phyloP scores from a whole-genome alignment of 2,888 invertebrate species.

The Agapostemon virescens region DNA sequence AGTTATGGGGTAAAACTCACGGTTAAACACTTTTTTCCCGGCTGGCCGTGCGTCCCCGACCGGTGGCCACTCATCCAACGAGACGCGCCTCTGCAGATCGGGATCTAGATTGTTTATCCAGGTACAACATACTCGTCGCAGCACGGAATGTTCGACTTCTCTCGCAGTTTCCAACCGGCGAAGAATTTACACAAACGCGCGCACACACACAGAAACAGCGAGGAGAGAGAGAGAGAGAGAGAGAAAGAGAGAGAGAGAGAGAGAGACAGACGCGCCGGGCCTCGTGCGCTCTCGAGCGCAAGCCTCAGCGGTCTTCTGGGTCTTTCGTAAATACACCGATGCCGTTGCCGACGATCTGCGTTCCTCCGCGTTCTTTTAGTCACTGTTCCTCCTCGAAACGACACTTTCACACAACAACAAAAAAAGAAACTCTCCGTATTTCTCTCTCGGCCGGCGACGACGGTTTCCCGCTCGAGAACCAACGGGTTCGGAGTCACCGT shows the following conservation, averaged over 20 bases:
- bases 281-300: not conserved
- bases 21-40: conserved; percentile 35
- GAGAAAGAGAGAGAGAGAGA: too few species aligned
- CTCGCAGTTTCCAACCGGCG: conserved; percentile 12
- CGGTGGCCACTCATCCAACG: conserved; percentile 36
- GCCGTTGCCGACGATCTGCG: not conserved
- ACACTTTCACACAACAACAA: conserved; percentile 39
- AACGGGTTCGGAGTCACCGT: not conserved
- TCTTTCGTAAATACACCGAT: conserved; percentile 22
- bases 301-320: not conserved
- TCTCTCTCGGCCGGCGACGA: not conserved
- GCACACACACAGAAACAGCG: not conserved
- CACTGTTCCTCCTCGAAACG: conserved; percentile 27
- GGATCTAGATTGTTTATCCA: conserved; percentile 46
- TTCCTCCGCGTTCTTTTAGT: not conserved
- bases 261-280: not conserved
- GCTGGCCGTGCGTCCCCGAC: conserved; percentile 48
- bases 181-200: conserved; percentile 29
- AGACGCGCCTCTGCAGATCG: conserved; percentile 27
- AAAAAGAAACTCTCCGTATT: not conserved
- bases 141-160: conserved; percentile 26
- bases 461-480: not conserved
- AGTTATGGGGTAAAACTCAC: conserved; percentile 50
- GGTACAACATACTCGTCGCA: conserved; percentile 37
- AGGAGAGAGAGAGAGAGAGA: too few species aligned